Base-by-base conservation (phyloP, 2,888 invertebrate genomes). In the Pasiphila rectangulata region DNA sequence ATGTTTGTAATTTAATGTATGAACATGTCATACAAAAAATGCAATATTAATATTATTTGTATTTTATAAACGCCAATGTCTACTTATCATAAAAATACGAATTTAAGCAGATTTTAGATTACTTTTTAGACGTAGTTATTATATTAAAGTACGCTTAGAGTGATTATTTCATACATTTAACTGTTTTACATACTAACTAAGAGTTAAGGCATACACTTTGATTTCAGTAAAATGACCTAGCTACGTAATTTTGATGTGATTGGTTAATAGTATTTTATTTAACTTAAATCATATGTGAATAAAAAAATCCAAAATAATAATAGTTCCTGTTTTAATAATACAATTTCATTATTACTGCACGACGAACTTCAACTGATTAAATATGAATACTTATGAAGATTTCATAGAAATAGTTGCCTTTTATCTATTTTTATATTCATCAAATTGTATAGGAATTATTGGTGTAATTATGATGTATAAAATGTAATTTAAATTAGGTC, bases 71-170 rank as follows among this genome's bases (percentile, higher is more conserved):
- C 34, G 21, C 17, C 16, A 16, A 3, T 27, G 35, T 23, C 13
- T 24, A 37, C 13, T 23, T 35, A 20, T 20, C n/a, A 38, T 38
- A 34, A 27, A 32, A 38, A 32, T 30, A 49, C 49, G 49, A 49
- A 49, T 49, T 49, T 49, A 49, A 37, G 32, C 13, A 15, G 25
- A 48, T 36, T 40, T 40, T n/a, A n/a, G n/a, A n/a, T n/a, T 36
- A 39, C 17, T 35, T 29, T 27, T 39, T 39, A 38, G 29, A 39
- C 17, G 9, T 15, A 36, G 30, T 6, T 24, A 16, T 30, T 10
- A 24, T 23, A 32, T 15, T 21, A 19, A 32, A 39, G n/a, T 38
- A 39, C 34, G 34, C 29, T 35, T 43, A 35, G 35, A 23, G 10
- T 41, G 9, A 13, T 29, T 37, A 21, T 30, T 46, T 16, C 16